Percentiles rank a stretch among this genome's conserved stretches.
phyloP scores from a whole-genome alignment of 2,888 invertebrate genomes.

The Operophtera brumata region DNA sequence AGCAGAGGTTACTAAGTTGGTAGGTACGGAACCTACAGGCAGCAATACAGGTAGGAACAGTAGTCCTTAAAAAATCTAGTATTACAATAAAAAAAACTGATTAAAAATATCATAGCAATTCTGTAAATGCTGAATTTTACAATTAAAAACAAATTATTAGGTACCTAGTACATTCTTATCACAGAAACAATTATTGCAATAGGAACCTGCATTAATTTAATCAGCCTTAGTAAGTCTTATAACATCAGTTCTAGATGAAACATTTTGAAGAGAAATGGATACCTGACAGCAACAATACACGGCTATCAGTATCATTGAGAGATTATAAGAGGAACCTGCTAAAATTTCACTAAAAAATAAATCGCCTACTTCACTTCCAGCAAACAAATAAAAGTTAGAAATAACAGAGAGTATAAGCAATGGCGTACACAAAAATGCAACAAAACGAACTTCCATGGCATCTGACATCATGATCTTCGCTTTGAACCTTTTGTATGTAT shows the following conservation, averaged over 20 bases:
- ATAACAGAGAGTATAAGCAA: conserved; percentile 89
- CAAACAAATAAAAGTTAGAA: conserved; percentile 94
- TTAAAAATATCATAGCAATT: conserved; percentile 2
- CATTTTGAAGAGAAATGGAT: conserved; percentile 66
- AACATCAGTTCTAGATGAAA: conserved; percentile 59
- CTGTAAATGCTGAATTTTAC: neutral
- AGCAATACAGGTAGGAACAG: too few relatives aligned
- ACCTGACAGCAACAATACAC: conserved; percentile 73
- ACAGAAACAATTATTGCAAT: conserved; percentile 6
- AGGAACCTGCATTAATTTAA: conserved; percentile 22
- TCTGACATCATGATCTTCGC: conserved; percentile 58
- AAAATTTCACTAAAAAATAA: conserved; percentile 83
- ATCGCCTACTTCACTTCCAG: conserved; percentile 86
- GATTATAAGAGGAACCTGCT: conserved; percentile 57
- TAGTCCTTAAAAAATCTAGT: neutral
- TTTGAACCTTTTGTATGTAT: conserved; percentile 70
- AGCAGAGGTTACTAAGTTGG: too few relatives aligned
- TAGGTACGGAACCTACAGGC: too few relatives aligned
- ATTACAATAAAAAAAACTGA: neutral
- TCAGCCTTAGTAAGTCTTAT: conserved; percentile 36
- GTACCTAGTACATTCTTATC: conserved; percentile 13
- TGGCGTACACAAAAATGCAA: conserved; percentile 85
- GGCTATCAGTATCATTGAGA: conserved; percentile 50
- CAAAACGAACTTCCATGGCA: conserved; percentile 80
- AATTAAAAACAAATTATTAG: conserved; percentile 1